These are phyloP conservation scores for Calidris pygmaea DNA, from an alignment of 2,113 vertebrate species.

Conservation along the genomic window DNA sequence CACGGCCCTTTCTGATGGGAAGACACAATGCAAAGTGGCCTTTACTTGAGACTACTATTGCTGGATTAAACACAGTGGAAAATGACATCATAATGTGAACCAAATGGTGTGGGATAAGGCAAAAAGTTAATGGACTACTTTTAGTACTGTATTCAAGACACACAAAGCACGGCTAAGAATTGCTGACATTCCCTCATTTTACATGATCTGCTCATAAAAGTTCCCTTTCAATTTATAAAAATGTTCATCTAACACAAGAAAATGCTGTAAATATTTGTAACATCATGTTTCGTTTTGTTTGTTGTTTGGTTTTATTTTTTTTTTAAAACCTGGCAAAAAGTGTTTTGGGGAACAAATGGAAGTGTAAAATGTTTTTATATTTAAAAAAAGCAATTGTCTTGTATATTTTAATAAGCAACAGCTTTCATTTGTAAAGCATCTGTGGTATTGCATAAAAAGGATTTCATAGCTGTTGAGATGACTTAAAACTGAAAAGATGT, in stretches of 20 bases:
- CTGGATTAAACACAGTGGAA: conserved; percentile 51
- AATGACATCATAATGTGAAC: conserved; percentile 49
- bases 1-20: conserved; percentile 41
- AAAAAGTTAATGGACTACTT: conserved; percentile 35
- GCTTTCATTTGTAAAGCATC: conserved; percentile 82
- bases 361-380: conserved; percentile 81
- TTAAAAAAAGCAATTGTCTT: conserved; percentile 76
- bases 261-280: conserved; percentile 82
- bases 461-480: conserved; percentile 75
- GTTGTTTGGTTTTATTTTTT: conserved; percentile 18
- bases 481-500: conserved; percentile 81
- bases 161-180: conserved; percentile 43
- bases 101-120: conserved; percentile 38
- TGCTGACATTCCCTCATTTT: conserved; percentile 60
- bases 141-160: conserved; percentile 63
- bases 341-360: conserved; percentile 79
- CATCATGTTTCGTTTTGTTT: background rate
- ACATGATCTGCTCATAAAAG: conserved; percentile 60
- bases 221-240: conserved; percentile 72
- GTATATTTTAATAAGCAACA: conserved; percentile 86
- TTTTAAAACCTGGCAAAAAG: conserved; percentile 59
- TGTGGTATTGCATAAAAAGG: conserved; percentile 71
- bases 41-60: conserved; percentile 39
- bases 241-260: conserved; percentile 74
- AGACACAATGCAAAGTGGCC: conserved; percentile 44